Conservation (phyloP, 2,888 invertebrate species). For the Machimus rusticus region DNA sequence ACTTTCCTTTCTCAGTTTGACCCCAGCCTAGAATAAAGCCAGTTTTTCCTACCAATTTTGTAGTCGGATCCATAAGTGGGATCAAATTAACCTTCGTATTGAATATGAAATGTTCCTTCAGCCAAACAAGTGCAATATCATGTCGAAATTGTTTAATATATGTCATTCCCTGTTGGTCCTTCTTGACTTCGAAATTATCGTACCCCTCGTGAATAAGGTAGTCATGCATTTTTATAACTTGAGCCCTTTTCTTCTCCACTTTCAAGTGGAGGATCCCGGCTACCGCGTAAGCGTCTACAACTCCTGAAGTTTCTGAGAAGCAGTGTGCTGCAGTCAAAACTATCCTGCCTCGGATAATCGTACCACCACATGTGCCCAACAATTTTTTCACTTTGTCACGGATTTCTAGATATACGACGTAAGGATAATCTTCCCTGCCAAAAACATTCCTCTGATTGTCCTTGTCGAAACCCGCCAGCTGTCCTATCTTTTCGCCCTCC, state of each 20-base stretch:
- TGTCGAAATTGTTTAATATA: neutral
- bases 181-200: neutral
- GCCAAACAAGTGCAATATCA: neutral
- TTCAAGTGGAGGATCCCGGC: neutral
- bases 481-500: neutral
- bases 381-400: neutral
- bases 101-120: neutral
- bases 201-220: neutral
- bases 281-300: neutral
- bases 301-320: neutral
- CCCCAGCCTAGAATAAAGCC: neutral
- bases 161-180: neutral
- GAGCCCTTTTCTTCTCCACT: neutral
- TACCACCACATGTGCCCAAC: neutral
- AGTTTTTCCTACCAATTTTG: neutral
- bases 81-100: neutral
- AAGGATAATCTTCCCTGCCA: neutral
- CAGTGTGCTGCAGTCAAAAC: neutral
- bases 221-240: neutral
- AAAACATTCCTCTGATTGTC: neutral
- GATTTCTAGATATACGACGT: neutral
- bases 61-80: neutral
- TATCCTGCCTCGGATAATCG: neutral
- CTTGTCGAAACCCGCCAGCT: neutral
- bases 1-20: neutral